Conservation (phyloP, 2,888 invertebrate species). For the Pammene aurita region DNA sequence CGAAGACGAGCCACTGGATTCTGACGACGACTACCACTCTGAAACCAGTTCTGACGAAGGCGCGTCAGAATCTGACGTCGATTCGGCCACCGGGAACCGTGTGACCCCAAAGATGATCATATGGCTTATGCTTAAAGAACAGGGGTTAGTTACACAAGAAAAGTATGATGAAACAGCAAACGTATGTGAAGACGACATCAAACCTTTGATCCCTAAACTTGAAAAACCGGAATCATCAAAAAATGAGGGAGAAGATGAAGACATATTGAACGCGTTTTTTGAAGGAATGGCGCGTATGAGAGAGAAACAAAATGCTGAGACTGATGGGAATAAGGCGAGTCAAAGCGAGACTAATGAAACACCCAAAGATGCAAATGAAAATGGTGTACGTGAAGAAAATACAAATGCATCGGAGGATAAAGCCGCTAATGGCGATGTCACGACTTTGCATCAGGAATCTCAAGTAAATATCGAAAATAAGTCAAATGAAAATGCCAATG, state of each 20-base stretch:
- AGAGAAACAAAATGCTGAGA: neutral
- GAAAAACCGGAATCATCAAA: neutral
- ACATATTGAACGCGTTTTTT: neutral
- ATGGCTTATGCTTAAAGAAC: slow-evolving; percentile 15
- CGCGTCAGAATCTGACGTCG: slow-evolving; percentile 17
- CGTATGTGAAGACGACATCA: neutral
- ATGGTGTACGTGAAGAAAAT: neutral
- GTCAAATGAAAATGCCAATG: neutral
- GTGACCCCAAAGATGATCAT: slow-evolving; percentile 21
- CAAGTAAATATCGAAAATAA: neutral
- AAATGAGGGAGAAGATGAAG: neutral
- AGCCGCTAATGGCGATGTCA: neutral
- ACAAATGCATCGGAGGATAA: neutral
- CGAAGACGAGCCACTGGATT: slow-evolving; percentile 6
- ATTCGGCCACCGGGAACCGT: slow-evolving; percentile 20
- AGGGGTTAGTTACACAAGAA: slow-evolving; percentile 10
- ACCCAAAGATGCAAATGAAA: neutral
- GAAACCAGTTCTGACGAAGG: slow-evolving; percentile 13
- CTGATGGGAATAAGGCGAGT: neutral
- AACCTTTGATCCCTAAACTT: slow-evolving; percentile 3
- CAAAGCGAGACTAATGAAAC: neutral
- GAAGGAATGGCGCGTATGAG: neutral
- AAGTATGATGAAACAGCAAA: neutral
- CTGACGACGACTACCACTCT: slow-evolving; percentile 1
- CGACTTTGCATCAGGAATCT: no score